phyloP scores from a whole-genome alignment of 2,797 vertebrate species.

The Zonotrichia albicollis region DNA sequence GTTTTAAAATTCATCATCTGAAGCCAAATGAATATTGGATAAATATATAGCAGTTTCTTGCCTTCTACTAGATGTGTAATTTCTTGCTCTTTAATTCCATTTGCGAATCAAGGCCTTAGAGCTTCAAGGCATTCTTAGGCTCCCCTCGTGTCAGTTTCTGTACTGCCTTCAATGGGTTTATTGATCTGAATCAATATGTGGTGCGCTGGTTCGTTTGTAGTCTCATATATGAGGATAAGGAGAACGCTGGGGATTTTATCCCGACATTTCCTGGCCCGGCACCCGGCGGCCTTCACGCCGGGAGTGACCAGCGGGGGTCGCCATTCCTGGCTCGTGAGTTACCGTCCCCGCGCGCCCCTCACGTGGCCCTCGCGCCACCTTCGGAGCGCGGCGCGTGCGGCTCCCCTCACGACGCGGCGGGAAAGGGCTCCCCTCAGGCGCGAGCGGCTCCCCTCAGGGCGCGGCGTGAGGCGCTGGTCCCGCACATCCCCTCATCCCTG shows the following conservation, averaged over 20 bases:
- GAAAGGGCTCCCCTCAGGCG: too few species aligned
- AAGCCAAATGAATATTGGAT: not conserved
- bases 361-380: not conserved
- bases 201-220: not conserved
- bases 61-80: not conserved
- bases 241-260: not conserved
- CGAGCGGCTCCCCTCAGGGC: not conserved
- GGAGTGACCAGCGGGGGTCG: not conserved
- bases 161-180: not conserved
- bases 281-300: too few species aligned
- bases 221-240: not conserved
- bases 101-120: not conserved
- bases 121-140: not conserved
- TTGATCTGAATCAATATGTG: not conserved
- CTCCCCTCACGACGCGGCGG: not conserved
- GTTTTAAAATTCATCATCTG: not conserved
- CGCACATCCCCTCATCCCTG: rapidly evolving
- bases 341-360: not conserved
- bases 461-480: not conserved
- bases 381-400: too few species aligned
- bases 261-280: too few species aligned
- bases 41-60: not conserved
- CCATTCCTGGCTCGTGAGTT: too few species aligned
- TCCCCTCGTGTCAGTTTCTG: not conserved
- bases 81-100: not conserved